These are phyloP conservation scores for Holacanthella duospinosa DNA, from an alignment of 2,888 invertebrate genomes.

Conservation along the genomic window DNA sequence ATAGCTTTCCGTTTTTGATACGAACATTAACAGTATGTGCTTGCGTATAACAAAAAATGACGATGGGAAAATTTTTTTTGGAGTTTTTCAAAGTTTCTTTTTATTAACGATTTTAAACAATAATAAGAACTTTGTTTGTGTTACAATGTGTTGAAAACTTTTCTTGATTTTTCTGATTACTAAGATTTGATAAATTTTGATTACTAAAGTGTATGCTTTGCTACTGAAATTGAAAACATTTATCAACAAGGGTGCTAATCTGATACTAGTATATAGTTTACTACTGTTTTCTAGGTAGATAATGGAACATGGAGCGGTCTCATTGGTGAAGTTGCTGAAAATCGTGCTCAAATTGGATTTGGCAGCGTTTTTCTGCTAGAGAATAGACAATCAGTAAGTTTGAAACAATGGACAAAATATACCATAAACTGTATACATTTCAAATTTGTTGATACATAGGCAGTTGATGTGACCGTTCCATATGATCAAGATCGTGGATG, in stretches of 20 bases:
- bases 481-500: slow-evolving; percentile 36
- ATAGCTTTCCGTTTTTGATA: too few relatives aligned
- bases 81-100: too few relatives aligned
- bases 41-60: too few relatives aligned
- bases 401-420: not conserved
- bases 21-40: too few relatives aligned
- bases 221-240: not conserved
- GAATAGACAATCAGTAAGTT: slow-evolving; percentile 20
- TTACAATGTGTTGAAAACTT: too few relatives aligned
- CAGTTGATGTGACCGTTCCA: slow-evolving; percentile 32
- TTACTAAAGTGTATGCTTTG: too few relatives aligned
- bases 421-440: not conserved
- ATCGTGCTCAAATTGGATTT: slow-evolving; percentile 33
- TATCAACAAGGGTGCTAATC: not conserved
- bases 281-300: slow-evolving; percentile 19
- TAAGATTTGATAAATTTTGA: too few relatives aligned
- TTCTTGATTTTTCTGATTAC: too few relatives aligned
- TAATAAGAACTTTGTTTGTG: too few relatives aligned
- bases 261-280: not conserved
- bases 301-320: slow-evolving; percentile 34
- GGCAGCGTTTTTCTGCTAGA: slow-evolving; percentile 33
- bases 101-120: too few relatives aligned
- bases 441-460: slow-evolving; percentile 14
- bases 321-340: slow-evolving; percentile 32
- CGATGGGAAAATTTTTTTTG: too few relatives aligned